Evolutionary conservation across 2,113 vertebrate species (phyloP).

Genomic region (Rhodinocichla rosea): DNA sequence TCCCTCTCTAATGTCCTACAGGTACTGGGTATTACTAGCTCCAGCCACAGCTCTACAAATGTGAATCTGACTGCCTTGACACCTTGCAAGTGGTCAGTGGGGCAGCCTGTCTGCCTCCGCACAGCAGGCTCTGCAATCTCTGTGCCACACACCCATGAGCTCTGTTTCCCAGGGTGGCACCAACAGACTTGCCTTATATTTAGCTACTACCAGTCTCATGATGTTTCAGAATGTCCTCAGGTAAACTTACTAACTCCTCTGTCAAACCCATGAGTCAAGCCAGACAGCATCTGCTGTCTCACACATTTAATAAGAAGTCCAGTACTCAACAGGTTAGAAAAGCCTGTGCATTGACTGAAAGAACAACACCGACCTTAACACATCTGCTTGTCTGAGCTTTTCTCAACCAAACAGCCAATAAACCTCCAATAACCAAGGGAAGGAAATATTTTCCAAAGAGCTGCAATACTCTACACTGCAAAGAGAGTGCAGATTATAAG

Average conservation of each 20-base stretch:
- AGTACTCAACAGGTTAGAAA: background rate
- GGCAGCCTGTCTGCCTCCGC: background rate
- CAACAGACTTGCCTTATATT: background rate
- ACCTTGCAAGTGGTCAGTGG: background rate
- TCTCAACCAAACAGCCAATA: background rate
- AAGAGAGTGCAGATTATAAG: background rate
- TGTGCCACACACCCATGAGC: background rate
- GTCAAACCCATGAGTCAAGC: slow-evolving; percentile 30
- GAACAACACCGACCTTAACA: background rate
- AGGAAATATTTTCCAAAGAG: background rate
- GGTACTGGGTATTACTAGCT: background rate
- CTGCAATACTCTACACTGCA: background rate
- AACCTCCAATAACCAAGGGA: background rate
- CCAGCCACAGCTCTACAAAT: background rate
- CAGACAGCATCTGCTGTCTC: background rate
- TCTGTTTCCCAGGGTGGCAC: slow-evolving; percentile 9
- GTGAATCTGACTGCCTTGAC: background rate
- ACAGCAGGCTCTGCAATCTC: background rate
- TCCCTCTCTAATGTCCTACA: accelerated
- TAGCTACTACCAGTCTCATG: background rate
- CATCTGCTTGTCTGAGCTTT: background rate
- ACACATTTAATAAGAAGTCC: background rate
- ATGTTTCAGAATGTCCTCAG: slow-evolving; percentile 40
- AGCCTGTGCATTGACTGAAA: background rate
- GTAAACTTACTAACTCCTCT: slow-evolving; percentile 32